Conservation (phyloP, 2,888 invertebrate species). For the Erebia epiphron region DNA sequence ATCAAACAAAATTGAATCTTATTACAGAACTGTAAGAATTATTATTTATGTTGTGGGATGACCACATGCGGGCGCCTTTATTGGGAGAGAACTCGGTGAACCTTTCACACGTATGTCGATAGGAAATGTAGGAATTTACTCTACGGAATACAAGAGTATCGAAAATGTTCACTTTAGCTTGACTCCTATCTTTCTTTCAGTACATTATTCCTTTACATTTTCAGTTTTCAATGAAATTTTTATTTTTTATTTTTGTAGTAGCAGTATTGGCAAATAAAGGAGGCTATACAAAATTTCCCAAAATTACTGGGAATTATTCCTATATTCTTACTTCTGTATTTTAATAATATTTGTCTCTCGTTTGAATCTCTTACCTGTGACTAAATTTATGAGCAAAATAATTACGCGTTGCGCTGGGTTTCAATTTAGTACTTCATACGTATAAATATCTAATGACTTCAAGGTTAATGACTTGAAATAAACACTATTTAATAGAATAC, state of each 20-base stretch:
- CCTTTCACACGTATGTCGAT: slow-evolving; percentile 39
- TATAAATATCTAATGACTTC: too few species aligned
- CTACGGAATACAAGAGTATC: slow-evolving; percentile 34
- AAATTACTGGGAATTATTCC: too few species aligned
- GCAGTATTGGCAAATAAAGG: not conserved
- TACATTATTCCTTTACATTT: not conserved
- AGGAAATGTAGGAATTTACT: slow-evolving; percentile 43
- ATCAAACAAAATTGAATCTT: slow-evolving; percentile 27
- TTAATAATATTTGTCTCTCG: too few species aligned
- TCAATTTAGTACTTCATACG: too few species aligned
- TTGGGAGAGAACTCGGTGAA: slow-evolving; percentile 36
- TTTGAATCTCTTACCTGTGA: too few species aligned
- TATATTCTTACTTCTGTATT: too few species aligned
- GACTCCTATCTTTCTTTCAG: slow-evolving; percentile 9
- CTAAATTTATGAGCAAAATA: too few species aligned
- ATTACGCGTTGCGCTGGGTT: too few species aligned
- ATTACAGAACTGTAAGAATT: slow-evolving; percentile 15
- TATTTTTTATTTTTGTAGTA: not conserved
- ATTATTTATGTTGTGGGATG: slow-evolving; percentile 14
- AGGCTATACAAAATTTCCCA: too few species aligned
- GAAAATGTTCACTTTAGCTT: slow-evolving; percentile 16
- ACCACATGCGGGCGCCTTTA: slow-evolving; percentile 33
- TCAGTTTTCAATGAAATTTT: not conserved
- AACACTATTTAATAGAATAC: too few species aligned
- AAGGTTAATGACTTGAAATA: too few species aligned